These are phyloP conservation scores for Diabrotica virgifera DNA, from an alignment of 1,140 invertebrate genomes.

Conservation along the genomic window DNA sequence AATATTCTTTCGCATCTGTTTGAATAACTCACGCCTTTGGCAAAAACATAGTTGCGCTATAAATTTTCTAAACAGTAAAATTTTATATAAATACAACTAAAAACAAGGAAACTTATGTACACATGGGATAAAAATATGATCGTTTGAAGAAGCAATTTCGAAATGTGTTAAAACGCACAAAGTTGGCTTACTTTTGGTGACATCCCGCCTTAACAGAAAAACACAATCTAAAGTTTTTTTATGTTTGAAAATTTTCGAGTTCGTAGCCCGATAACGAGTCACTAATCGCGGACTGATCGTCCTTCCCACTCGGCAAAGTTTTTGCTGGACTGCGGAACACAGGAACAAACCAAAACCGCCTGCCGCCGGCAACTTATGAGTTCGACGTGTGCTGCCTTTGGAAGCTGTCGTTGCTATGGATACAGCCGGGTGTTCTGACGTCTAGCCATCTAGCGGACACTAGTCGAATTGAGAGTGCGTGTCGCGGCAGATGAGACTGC, in stretches of 20 bases:
- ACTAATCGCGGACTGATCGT: not conserved
- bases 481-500: too few relatives aligned
- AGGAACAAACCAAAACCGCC: not conserved
- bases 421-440: not conserved
- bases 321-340: not conserved
- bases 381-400: constrained; percentile 1
- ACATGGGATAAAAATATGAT: not conserved
- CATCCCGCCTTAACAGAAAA: not conserved
- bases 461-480: not conserved
- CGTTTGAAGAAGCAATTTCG: not conserved
- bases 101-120: not conserved
- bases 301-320: not conserved
- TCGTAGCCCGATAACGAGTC: not conserved
- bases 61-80: not conserved
- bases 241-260: not conserved
- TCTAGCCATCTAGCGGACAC: not conserved
- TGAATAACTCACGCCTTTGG: not conserved
- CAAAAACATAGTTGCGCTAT: not conserved
- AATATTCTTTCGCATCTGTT: constrained; percentile 2
- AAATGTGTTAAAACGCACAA: not conserved
- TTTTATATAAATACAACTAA: not conserved
- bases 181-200: not conserved
- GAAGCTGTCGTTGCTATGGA: constrained; percentile 1
- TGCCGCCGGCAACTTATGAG: not conserved
- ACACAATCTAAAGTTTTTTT: not conserved